Conservation (phyloP, 2,113 vertebrate genomes). For the Trichomycterus rosablanca region DNA sequence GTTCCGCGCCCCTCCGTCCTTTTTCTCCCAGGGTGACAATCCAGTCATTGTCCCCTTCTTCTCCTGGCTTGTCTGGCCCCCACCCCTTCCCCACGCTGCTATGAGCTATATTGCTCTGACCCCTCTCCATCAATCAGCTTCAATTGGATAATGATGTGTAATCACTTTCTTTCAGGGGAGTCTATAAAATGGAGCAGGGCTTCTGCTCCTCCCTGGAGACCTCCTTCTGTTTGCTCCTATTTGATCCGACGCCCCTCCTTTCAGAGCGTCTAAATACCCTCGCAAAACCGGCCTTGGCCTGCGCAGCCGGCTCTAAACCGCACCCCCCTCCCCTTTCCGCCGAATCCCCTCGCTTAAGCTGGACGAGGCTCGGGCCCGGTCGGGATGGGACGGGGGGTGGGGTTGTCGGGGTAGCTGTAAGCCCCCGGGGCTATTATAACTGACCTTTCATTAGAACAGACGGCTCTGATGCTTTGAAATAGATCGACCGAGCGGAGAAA, state of each 20-base stretch:
- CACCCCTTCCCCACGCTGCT: slow-evolving; percentile 53
- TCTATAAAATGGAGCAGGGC: slow-evolving; percentile 95
- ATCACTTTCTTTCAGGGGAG: slow-evolving; percentile 99
- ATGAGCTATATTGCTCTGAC: slow-evolving; percentile 98
- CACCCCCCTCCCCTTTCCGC: no score
- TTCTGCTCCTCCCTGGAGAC: slow-evolving; percentile 90
- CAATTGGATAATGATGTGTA: slow-evolving; percentile 99
- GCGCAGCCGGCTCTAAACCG: slow-evolving; percentile 19
- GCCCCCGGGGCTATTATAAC: slow-evolving; percentile 77
- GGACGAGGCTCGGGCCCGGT: slow-evolving; percentile 76
- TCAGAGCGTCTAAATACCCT: slow-evolving; percentile 71
- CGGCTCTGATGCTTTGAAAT: slow-evolving; percentile 81
- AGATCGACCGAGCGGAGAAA: slow-evolving; percentile 72
- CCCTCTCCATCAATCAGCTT: slow-evolving; percentile 99
- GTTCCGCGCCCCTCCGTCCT: slow-evolving; percentile 44
- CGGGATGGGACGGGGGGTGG: no score
- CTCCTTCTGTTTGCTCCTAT: slow-evolving; percentile 93
- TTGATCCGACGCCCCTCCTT: slow-evolving; percentile 83
- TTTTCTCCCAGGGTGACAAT: slow-evolving; percentile 78
- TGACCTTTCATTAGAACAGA: slow-evolving; percentile 86
- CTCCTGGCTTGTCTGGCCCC: slow-evolving; percentile 56
- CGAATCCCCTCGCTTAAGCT: slow-evolving; percentile 68
- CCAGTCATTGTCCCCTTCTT: slow-evolving; percentile 82
- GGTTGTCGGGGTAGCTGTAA: slow-evolving; percentile 55
- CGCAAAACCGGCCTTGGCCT: slow-evolving; percentile 34